A percentile compares a stretch with the other conserved stretches of the same genome.
These are phyloP conservation scores for Phrynocephalus forsythii DNA, from an alignment of 2,797 vertebrate genomes.

Conservation along the genomic window DNA sequence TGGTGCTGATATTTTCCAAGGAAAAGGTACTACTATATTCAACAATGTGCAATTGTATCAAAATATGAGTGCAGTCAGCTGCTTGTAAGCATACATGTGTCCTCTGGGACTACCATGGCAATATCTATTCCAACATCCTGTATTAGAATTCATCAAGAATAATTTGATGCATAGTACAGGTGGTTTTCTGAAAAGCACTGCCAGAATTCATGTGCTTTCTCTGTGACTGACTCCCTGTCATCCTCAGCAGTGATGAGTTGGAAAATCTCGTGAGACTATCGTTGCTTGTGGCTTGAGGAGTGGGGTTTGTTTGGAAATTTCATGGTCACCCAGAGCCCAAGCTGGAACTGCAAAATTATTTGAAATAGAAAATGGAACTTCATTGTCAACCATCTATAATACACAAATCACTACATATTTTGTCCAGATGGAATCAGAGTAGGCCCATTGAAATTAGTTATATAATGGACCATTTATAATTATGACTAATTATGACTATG, in stretches of 20 bases:
- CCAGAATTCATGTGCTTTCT: constrained; percentile 15
- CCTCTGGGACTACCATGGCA: not conserved
- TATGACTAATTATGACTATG: too few species aligned
- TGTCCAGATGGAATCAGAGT: not conserved
- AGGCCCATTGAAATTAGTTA: not conserved
- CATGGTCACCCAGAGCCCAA: not conserved
- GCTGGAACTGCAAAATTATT: not conserved
- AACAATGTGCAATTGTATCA: not conserved
- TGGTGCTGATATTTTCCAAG: not conserved
- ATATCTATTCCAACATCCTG: not conserved
- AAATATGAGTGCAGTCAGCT: constrained; percentile 4
- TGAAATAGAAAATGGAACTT: constrained; percentile 7
- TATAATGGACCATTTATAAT: not conserved
- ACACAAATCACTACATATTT: not conserved
- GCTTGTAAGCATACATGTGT: not conserved
- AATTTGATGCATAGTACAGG: constrained; percentile 4
- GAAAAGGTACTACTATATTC: not conserved
- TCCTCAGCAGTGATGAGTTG: constrained; percentile 2
- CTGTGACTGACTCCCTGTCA: not conserved
- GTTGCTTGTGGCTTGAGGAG: not conserved
- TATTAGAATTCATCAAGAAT: not conserved
- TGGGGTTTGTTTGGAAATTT: not conserved
- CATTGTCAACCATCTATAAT: not conserved
- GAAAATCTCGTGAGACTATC: constrained; percentile 11
- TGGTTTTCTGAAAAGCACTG: not conserved